Conservation (phyloP, 2,888 invertebrate genomes). For the Mesorhabditis belari region DNA sequence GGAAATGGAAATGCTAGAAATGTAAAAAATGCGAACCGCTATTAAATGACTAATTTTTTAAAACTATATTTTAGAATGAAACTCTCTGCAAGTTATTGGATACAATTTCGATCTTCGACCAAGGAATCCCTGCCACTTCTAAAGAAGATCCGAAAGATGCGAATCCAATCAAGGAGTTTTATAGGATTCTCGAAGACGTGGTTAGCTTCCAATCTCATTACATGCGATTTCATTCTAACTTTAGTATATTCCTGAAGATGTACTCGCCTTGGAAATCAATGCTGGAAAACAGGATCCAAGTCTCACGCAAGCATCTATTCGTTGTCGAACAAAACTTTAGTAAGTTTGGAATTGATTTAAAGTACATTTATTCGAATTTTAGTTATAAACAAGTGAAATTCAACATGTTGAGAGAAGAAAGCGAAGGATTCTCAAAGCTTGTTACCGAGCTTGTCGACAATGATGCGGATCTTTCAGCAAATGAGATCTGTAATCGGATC, state of each 20-base stretch:
- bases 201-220: neutral
- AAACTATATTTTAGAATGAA: neutral
- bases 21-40: no score
- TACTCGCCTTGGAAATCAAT: neutral
- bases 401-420: conserved; percentile 95
- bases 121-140: no score
- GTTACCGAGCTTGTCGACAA: conserved; percentile 39
- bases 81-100: neutral
- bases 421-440: conserved; percentile 91
- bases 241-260: neutral
- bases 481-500: conserved; percentile 19
- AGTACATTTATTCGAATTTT: no score
- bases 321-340: neutral
- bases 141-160: neutral
- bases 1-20: no score
- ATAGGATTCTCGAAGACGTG: neutral
- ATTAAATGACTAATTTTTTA: no score
- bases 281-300: neutral
- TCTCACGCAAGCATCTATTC: neutral
- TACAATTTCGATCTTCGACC: neutral
- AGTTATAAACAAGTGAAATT: conserved; percentile 99
- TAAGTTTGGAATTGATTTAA: neutral
- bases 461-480: conserved; percentile 3
- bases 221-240: neutral
- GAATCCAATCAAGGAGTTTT: neutral